Percentiles rank a stretch among this genome's conserved stretches.
Evolutionary conservation across 2,113 vertebrate genomes (phyloP).

Genomic region (Trichechus manatus): DNA sequence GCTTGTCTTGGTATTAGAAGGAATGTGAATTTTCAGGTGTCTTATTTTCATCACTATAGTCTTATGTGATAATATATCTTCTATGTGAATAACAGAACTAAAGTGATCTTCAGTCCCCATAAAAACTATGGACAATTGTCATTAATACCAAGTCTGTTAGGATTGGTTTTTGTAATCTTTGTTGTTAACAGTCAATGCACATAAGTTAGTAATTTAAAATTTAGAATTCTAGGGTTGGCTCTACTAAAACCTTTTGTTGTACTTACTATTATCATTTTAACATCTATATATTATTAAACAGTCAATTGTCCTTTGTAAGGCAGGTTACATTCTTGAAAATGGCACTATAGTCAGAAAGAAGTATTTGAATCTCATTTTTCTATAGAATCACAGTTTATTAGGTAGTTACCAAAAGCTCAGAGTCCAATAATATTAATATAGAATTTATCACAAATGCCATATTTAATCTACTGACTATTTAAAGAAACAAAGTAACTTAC

Average conservation of each 20-base stretch:
- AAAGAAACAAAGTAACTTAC: constrained; percentile 17
- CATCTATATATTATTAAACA: neutral
- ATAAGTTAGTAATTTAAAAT: constrained; percentile 40
- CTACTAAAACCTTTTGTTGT: neutral
- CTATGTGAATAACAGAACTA: neutral
- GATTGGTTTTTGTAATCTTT: constrained; percentile 26
- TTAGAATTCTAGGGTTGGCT: neutral
- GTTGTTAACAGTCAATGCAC: neutral
- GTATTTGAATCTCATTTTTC: constrained; percentile 10
- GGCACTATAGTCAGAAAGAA: neutral
- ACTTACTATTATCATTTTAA: constrained; percentile 1
- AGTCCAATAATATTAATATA: constrained; percentile 27
- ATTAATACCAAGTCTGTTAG: neutral
- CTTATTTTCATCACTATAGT: neutral
- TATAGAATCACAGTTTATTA: neutral
- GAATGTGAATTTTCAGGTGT: constrained; percentile 33
- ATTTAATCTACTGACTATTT: neutral
- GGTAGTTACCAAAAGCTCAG: neutral
- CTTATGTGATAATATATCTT: neutral
- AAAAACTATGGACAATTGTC: neutral
- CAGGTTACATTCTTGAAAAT: constrained; percentile 11
- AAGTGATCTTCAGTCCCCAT: neutral
- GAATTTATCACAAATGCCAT: neutral
- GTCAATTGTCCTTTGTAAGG: neutral
- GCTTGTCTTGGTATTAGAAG: neutral